phyloP scores from a whole-genome alignment of 2,888 invertebrate species.

The Iselma pallidipennis region DNA sequence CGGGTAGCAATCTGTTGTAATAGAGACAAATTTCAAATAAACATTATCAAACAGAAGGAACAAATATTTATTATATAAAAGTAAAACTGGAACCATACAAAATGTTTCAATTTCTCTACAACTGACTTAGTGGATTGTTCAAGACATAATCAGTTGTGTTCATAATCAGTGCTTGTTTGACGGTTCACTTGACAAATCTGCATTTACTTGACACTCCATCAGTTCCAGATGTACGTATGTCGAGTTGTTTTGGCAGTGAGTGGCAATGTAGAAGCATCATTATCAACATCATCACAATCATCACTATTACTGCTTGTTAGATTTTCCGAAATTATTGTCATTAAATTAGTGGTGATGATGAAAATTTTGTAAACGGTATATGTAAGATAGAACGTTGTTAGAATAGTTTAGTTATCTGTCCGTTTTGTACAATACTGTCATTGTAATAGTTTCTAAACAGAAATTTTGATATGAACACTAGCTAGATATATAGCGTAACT shows the following conservation, averaged over 20 bases:
- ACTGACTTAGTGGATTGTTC: constrained; percentile 31
- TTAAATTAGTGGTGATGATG: no score
- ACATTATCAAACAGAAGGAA: no score
- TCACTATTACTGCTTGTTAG: background rate
- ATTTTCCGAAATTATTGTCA: background rate
- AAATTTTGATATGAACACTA: no score
- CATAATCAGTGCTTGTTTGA: constrained; percentile 46
- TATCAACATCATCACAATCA: background rate
- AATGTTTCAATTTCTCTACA: constrained; percentile 44
- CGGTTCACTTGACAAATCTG: constrained; percentile 40
- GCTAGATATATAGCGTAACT: no score
- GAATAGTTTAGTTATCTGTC: background rate
- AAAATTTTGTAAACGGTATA: background rate
- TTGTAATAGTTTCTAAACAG: no score
- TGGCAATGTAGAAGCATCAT: background rate
- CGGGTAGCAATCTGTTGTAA: no score
- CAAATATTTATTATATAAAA: no score
- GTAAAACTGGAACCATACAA: no score
- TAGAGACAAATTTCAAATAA: no score
- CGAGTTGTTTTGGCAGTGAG: background rate
- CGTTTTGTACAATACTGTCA: background rate
- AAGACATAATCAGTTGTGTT: constrained; percentile 46
- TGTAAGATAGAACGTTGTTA: background rate
- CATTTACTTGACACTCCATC: constrained; percentile 22
- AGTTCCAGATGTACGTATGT: constrained; percentile 2